A percentile compares a stretch with the other conserved stretches of the same genome.
Conservation (phyloP, 2,113 vertebrate species). For the Pseudopodoces humilis region DNA sequence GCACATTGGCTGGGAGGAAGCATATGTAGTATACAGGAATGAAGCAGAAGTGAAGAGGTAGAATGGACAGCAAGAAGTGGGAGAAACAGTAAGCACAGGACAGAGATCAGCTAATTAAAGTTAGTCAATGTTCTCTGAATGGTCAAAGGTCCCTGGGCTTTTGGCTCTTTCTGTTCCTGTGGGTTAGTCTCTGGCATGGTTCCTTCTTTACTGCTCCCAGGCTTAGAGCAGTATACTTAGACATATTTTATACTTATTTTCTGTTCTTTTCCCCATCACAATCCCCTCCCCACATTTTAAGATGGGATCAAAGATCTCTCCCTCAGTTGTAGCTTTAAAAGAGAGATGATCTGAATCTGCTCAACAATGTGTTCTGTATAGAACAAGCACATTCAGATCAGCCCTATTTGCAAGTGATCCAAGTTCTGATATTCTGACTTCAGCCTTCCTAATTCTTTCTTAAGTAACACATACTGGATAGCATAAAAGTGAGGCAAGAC, state of each 20-base stretch:
- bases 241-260: not conserved
- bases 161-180: not conserved
- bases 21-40: not conserved
- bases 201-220: not conserved
- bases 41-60: not conserved
- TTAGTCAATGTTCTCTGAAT: not conserved
- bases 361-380: not conserved
- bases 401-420: not conserved
- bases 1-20: not conserved
- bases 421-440: not conserved
- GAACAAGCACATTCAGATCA: not conserved
- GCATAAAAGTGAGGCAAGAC: not conserved
- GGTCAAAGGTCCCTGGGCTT: constrained; percentile 37
- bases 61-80: not conserved
- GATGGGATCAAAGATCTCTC: not conserved
- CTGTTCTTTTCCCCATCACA: not conserved
- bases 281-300: not conserved
- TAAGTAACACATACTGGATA: not conserved
- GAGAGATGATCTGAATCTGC: not conserved
- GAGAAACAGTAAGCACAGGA: not conserved
- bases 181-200: not conserved
- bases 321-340: not conserved
- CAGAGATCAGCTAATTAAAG: constrained; percentile 15
- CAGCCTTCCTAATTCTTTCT: not conserved
- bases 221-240: not conserved